These are phyloP conservation scores for Pluvianellus socialis DNA, from an alignment of 2,113 vertebrate genomes.

Conservation along the genomic window DNA sequence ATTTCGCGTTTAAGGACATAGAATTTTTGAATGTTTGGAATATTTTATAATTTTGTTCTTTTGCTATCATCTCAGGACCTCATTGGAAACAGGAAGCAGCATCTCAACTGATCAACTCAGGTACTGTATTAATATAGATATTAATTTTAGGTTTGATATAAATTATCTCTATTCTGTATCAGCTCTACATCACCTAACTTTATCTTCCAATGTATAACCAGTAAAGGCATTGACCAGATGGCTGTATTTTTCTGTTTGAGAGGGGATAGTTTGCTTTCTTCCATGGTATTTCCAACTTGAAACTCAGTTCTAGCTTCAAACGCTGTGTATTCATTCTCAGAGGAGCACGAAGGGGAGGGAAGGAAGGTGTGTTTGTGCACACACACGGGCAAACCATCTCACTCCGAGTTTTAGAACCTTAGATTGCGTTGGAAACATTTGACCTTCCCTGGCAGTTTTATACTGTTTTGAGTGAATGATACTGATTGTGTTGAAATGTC, in stretches of 20 bases:
- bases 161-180: not conserved
- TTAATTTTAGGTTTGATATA: not conserved
- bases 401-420: not conserved
- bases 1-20: not conserved
- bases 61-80: conserved; percentile 71
- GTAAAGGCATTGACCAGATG: not conserved
- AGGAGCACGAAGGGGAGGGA: not conserved
- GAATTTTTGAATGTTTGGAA: not conserved
- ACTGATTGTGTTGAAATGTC: not conserved
- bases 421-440: not conserved
- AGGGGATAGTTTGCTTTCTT: not conserved
- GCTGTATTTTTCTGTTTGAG: not conserved
- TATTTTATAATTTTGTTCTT: conserved; percentile 58
- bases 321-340: not conserved
- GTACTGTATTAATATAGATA: conserved; percentile 30
- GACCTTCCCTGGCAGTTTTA: not conserved
- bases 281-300: not conserved
- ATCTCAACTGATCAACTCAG: conserved; percentile 71
- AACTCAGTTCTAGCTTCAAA: not conserved
- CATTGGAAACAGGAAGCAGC: conserved; percentile 76
- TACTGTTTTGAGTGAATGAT: not conserved
- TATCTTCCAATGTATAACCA: not conserved
- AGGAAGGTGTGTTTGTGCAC: not conserved
- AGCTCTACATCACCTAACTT: not conserved
- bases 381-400: not conserved